Evolutionary conservation across 2,113 vertebrate species (phyloP), one percentile per base, ranked within the genome.

Genomic region (Corythoichthys intestinalis): DNA sequence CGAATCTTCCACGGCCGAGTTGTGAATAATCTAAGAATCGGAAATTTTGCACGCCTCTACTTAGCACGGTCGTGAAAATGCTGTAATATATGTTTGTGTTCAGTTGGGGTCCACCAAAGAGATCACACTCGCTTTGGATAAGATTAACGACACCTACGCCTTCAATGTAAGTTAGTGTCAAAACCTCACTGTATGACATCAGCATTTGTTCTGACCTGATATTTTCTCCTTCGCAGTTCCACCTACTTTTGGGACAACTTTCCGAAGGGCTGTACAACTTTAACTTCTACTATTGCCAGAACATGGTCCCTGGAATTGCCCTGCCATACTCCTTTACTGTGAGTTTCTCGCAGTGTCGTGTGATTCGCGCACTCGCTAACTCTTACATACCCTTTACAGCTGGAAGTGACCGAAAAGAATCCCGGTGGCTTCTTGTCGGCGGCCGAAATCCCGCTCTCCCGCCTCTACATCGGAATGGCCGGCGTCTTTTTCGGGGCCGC

Each of bases 391-490:
- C 20, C n/a, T 13, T 12, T 54, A 11, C 85, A 95, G 94, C 89
- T 94, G 69, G 82, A 88, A 14, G 91, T 95, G 68, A 87, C 48
- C 0, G 94, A 94, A 86, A 87, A 47, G 77, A 95, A 95, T 73
- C 92, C 88, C 0, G 85, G 61, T 0, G 91, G 90, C 60, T 95
- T 69, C 79, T 87, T 95, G 75, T 94, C 93, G 0, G 94, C 93
- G 0, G 80, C 92, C 0, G 94, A 95, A 52, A 93, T 94, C 0
- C 94, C 94, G 2, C 89, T 96, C 13, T 93, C 94, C 2, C 91
- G 90, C 20, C 92, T 95, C 49, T 95, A 94, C 80, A 80, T 95
- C 46, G 71, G 84, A 35, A 94, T 94, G 92, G 92, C 94, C 0
- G 87, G 85, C 52, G 83, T 93, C 71, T 95, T 95, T 89, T 90